Conservation (phyloP, 2,888 invertebrate species). For the Rugalucina vietnamica region DNA sequence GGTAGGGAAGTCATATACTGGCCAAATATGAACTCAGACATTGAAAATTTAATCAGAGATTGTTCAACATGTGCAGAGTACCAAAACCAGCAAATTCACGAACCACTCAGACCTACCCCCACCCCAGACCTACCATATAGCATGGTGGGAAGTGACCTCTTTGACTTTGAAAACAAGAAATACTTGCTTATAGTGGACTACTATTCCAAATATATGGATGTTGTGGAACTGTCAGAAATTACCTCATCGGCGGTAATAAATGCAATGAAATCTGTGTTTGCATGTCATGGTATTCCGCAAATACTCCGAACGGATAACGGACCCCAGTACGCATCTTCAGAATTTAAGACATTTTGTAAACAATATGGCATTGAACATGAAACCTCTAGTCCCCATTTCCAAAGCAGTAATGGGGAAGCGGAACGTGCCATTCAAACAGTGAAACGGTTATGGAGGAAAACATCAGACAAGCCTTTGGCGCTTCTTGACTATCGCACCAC, state of each 20-base stretch:
- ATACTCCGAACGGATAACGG: conserved; percentile 51
- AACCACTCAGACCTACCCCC: conserved; percentile 55
- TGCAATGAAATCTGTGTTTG: conserved; percentile 42
- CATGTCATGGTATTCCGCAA: conserved; percentile 46
- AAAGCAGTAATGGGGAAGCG: conserved; percentile 63
- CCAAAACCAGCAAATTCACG: conserved; percentile 47
- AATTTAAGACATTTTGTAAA: conserved; percentile 45
- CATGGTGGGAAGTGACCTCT: conserved; percentile 50
- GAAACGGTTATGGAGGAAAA: conserved; percentile 58
- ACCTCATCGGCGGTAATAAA: conserved; percentile 31
- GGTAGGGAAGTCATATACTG: conserved; percentile 57
- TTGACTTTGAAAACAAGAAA: conserved; percentile 51
- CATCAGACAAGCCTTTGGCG: conserved; percentile 48
- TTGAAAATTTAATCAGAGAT: conserved; percentile 42
- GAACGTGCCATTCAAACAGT: conserved; percentile 66
- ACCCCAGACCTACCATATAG: conserved; percentile 57
- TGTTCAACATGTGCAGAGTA: conserved; percentile 53
- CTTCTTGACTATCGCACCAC: conserved; percentile 56
- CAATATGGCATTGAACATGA: conserved; percentile 50
- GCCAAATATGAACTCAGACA: conserved; percentile 55
- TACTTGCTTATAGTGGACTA: conserved; percentile 59
- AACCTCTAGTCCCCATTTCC: conserved; percentile 63
- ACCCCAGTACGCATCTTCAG: conserved; percentile 45
- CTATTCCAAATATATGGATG: conserved; percentile 59
- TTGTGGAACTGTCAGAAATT: conserved; percentile 27